Evolutionary conservation across 1,140 invertebrate genomes (phyloP), one percentile per base, ranked within the genome.

Genomic region (Aphelenchoides avenae): DNA sequence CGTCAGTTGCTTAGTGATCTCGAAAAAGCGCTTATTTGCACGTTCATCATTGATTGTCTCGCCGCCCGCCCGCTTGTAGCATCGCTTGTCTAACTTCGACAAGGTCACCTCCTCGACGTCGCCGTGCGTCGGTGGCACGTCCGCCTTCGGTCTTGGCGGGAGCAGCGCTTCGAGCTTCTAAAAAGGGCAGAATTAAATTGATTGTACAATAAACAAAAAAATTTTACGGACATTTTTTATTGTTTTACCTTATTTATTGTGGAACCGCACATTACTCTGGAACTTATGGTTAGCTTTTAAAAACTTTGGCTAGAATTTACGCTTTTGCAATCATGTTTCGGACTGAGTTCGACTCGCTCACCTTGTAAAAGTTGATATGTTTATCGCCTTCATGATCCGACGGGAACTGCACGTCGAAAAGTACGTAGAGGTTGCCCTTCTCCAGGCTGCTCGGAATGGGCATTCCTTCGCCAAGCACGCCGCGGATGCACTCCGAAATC

Each of bases 371-470:
- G 62, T 84, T 82, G 36, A 83, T 82, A 62, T 86, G 83, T 57
- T 82, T 79, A 37, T 84, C 55, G 18, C 81, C 82, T 79, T 91
- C 92, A 71, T 89, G 83, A 65, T 85, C 86, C 55, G 84, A 80
- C 29, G 91, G 91, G 76, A 93, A 92, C 47, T 82, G 83, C 11
- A 94, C 85, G 70, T 84, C 83, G 80, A 93, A 92, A 66, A 86
- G 84, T 49, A 94, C 84, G 70, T 88, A 88, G n/a, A 94, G 79
- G 76, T 88, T 85, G 34, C 91, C 91, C 71, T 85, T 86, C 60
- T 89, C 85, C 33, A 87, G 86, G 78, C 87, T 86, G 68, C 85
- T 86, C 66, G 86, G 77, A 13, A 77, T 67, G 6, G 84, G 82
- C 83, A 84, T 83, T 29, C 83, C 83, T 69, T 84, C 83, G 36